Percentiles rank a stretch among this genome's conserved stretches.
Evolutionary conservation across 2,888 invertebrate species (phyloP).

Genomic region (Mechanitis mazaeus): DNA sequence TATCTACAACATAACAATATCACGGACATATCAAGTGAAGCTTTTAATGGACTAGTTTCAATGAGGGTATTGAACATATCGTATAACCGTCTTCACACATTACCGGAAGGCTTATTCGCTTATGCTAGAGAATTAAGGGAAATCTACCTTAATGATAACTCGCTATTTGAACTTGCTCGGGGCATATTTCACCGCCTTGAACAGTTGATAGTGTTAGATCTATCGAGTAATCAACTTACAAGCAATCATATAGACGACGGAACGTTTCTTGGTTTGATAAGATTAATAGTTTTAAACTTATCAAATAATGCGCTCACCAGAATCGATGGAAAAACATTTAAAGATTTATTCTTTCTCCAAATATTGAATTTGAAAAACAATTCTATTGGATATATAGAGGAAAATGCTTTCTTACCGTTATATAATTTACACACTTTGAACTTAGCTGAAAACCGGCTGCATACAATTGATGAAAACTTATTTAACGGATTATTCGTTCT

Average conservation of each 20-base stretch:
- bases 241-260: constrained; percentile 90
- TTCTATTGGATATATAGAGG: constrained; percentile 91
- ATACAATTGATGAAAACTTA: constrained; percentile 86
- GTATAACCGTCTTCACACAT: constrained; percentile 86
- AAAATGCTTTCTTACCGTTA: constrained; percentile 90
- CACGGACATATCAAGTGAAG: constrained; percentile 85
- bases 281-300: constrained; percentile 89
- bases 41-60: constrained; percentile 86
- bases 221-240: constrained; percentile 89
- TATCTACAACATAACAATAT: constrained; percentile 90
- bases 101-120: constrained; percentile 89
- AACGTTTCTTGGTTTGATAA: constrained; percentile 89
- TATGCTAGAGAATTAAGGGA: constrained; percentile 88
- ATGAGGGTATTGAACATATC: constrained; percentile 90
- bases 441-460: constrained; percentile 90
- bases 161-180: constrained; percentile 87
- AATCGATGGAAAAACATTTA: constrained; percentile 89
- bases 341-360: constrained; percentile 90
- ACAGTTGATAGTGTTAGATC: constrained; percentile 88
- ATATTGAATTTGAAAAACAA: constrained; percentile 91
- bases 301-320: constrained; percentile 90
- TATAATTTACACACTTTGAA: constrained; percentile 94
- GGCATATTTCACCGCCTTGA: constrained; percentile 90
- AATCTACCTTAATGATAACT: constrained; percentile 90
- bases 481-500: constrained; percentile 90